Conservation (phyloP, 37 sponge, comb jelly and placozoan species). For the Spongilla lacustris region DNA sequence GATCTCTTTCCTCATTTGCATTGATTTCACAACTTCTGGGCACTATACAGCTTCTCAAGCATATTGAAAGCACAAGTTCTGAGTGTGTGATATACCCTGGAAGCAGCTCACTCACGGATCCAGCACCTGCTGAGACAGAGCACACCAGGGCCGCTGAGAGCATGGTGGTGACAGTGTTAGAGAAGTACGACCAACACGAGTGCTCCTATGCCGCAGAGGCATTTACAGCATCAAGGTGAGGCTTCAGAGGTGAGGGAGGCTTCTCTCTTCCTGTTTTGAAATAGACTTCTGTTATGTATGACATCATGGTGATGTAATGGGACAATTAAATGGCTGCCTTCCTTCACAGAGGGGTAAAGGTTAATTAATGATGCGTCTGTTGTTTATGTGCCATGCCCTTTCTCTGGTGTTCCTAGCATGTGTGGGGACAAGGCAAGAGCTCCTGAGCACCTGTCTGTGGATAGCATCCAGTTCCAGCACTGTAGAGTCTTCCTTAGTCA, state of each 20-base stretch:
- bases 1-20: neutral
- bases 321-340: neutral
- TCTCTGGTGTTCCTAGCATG: conserved; percentile 37
- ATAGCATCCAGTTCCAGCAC: conserved; percentile 61
- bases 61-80: conserved; percentile 74
- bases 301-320: neutral
- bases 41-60: conserved; percentile 68
- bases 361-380: neutral
- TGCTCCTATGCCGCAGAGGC: conserved; percentile 18
- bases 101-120: conserved; percentile 37
- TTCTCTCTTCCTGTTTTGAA: neutral
- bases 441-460: conserved; percentile 30
- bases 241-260: neutral
- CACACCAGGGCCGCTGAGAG: neutral
- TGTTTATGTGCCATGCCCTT: neutral
- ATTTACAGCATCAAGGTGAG: conserved; percentile 40
- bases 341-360: neutral
- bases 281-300: neutral
- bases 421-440: conserved; percentile 13
- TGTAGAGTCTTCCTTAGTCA: conserved; percentile 78
- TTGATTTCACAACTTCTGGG: too few species aligned
- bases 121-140: conserved; percentile 32
- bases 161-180: conserved; percentile 25
- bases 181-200: conserved; percentile 46
- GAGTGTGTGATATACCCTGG: conserved; percentile 73